Conservation (phyloP, 2,888 invertebrate species). For the Argyresthia goedartella region DNA sequence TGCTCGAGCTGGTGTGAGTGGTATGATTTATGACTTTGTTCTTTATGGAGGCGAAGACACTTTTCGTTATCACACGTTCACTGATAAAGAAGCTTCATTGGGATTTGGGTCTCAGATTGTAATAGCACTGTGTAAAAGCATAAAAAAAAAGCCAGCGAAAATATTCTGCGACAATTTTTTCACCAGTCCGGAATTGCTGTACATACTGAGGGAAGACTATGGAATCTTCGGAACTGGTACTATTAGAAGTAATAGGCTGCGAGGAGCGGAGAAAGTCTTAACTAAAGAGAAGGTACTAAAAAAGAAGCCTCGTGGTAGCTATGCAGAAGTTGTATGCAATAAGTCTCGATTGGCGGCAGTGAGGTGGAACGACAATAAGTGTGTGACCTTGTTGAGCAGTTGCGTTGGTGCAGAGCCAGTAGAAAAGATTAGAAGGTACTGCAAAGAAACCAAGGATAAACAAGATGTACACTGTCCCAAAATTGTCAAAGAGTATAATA, state of each 20-base stretch:
- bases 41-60: conserved; percentile 16
- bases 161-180: conserved; percentile 7
- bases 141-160: conserved; percentile 7
- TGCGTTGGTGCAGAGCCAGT: conserved; percentile 14
- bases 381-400: conserved; percentile 13
- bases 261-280: neutral
- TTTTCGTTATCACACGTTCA: conserved; percentile 15
- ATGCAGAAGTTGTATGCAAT: neutral
- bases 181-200: conserved; percentile 1
- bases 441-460: conserved; percentile 11
- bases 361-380: conserved; percentile 17
- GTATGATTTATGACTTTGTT: conserved; percentile 22
- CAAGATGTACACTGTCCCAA: conserved; percentile 15
- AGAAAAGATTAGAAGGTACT: conserved; percentile 12
- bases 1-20: conserved; percentile 26
- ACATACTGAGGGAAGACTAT: conserved; percentile 1
- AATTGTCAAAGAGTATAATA: conserved; percentile 15
- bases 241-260: conserved; percentile 3
- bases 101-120: conserved; percentile 18
- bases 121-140: conserved; percentile 14
- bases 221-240: conserved; percentile 4
- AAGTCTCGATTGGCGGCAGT: neutral
- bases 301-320: neutral
- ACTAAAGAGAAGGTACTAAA: neutral
- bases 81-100: conserved; percentile 12